phyloP scores from a whole-genome alignment of 53 echinoderm and acorn worm genomes.

The Zoroaster sp. region DNA sequence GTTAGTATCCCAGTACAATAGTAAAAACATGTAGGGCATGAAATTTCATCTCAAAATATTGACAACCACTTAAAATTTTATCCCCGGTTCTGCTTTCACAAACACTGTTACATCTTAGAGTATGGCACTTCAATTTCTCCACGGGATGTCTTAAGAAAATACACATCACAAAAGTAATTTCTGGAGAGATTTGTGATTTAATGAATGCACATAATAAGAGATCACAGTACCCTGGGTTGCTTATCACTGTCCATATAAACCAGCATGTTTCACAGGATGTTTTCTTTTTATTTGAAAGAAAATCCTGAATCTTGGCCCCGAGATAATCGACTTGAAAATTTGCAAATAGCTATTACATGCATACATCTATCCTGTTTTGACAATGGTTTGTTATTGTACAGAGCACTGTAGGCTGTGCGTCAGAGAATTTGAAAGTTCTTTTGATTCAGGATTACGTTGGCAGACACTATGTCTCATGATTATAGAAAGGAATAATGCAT shows the following conservation, averaged over 20 bases:
- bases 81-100: neutral
- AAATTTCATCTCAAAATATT: neutral
- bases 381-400: too few species aligned
- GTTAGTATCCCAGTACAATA: too few species aligned
- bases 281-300: neutral
- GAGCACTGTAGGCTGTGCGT: too few species aligned
- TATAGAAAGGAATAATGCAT: neutral
- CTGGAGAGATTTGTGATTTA: neutral
- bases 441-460: neutral
- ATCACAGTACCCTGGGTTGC: neutral
- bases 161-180: neutral
- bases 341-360: neutral
- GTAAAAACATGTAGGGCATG: too few species aligned
- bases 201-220: neutral
- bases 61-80: neutral
- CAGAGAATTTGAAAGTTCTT: neutral
- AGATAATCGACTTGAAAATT: neutral
- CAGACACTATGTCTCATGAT: neutral
- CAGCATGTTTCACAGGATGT: too few species aligned
- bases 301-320: neutral
- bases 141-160: neutral
- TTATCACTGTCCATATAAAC: neutral
- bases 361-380: too few species aligned
- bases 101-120: neutral
- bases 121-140: neutral